phyloP scores from a whole-genome alignment of 2,113 vertebrate species.

The Erpornis zantholeuca region DNA sequence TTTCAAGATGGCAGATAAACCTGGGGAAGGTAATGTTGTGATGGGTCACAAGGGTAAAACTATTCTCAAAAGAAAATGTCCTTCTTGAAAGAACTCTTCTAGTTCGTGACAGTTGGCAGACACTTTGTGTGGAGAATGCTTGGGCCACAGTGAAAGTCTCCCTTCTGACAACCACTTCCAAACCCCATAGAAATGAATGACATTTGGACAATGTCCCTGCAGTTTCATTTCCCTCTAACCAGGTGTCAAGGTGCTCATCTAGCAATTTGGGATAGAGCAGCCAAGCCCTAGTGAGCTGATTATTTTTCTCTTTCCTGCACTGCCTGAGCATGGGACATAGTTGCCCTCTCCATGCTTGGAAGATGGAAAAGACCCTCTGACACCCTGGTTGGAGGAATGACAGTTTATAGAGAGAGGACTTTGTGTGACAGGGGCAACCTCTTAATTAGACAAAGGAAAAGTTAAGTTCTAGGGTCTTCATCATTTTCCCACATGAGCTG shows the following conservation, averaged over 20 bases:
- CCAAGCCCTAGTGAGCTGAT: background rate
- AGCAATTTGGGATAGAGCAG: background rate
- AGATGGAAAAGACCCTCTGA: background rate
- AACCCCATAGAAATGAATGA: background rate
- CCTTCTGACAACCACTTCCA: background rate
- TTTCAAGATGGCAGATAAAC: background rate
- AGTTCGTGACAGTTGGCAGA: background rate
- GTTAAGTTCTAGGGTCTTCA: background rate
- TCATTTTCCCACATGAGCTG: background rate
- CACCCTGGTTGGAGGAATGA: background rate
- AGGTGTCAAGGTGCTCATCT: background rate
- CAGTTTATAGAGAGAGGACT: background rate
- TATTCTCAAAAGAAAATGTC: background rate
- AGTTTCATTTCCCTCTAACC: background rate
- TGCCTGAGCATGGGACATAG: background rate
- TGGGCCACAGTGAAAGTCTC: background rate
- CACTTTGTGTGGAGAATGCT: background rate
- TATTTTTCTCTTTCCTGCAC: background rate
- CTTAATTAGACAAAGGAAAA: background rate
- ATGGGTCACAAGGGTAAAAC: background rate
- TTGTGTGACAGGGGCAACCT: background rate
- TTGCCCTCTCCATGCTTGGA: background rate
- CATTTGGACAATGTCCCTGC: accelerated
- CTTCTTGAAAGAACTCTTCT: background rate
- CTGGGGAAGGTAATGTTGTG: background rate